phyloP scores from a whole-genome alignment of 2,797 vertebrate species.

The Sebastes paucispinis region DNA sequence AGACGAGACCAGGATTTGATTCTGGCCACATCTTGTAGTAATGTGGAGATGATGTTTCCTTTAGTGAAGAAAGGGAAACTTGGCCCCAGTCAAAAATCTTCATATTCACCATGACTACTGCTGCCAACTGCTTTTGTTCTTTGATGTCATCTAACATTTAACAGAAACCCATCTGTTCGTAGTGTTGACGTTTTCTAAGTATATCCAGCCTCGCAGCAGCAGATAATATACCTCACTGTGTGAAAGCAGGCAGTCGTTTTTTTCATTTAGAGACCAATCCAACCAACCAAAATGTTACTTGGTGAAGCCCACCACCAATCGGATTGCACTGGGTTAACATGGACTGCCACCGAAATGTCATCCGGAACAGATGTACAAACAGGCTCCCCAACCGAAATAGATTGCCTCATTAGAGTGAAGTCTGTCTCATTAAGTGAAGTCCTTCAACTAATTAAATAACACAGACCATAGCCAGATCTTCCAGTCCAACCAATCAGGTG shows the following conservation, averaged over 20 bases:
- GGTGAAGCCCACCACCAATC: conserved; percentile 76
- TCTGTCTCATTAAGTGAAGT: conserved; percentile 71
- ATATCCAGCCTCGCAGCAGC: conserved; percentile 34
- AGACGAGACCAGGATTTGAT: conserved; percentile 32
- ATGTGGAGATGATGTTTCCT: conserved; percentile 47
- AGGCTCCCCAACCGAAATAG: conserved; percentile 73
- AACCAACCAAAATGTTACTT: conserved; percentile 47
- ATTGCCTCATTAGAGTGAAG: conserved; percentile 76
- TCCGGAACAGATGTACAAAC: conserved; percentile 70
- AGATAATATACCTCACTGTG: conserved; percentile 43
- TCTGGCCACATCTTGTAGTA: conserved; percentile 29
- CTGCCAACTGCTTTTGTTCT: conserved; percentile 38
- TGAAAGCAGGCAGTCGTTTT: conserved; percentile 52
- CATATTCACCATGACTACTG: conserved; percentile 58
- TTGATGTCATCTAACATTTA: conserved; percentile 30
- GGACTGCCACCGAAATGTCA: conserved; percentile 66
- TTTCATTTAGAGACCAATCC: conserved; percentile 50
- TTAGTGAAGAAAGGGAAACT: conserved; percentile 35
- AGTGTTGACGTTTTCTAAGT: conserved; percentile 40
- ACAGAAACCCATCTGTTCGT: conserved; percentile 35
- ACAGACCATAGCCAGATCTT: conserved; percentile 72
- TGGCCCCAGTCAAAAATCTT: conserved; percentile 64
- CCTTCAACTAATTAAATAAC: conserved; percentile 76
- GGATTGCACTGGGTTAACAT: conserved; percentile 70
- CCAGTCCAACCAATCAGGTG: conserved; percentile 53